These are phyloP conservation scores for Oligia fasciuncula DNA, from an alignment of 2,888 invertebrate species.

Conservation along the genomic window DNA sequence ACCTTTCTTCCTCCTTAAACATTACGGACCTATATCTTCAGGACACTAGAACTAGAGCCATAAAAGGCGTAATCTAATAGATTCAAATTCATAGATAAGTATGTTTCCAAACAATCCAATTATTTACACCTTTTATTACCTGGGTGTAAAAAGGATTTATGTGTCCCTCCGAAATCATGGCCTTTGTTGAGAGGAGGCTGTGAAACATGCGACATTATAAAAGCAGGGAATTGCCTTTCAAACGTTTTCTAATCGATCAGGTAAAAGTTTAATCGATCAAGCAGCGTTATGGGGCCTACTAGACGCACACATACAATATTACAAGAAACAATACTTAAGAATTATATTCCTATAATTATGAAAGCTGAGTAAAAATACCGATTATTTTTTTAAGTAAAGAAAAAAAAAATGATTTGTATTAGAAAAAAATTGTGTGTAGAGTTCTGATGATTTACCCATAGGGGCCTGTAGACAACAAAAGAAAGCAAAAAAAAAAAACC, in stretches of 20 bases:
- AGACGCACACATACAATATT: not conserved
- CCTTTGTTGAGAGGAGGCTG: constrained; percentile 24
- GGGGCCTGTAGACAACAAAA: not conserved
- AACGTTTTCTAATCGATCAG: not conserved
- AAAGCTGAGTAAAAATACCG: not conserved
- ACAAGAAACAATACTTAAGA: constrained; percentile 10
- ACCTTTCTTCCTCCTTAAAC: not conserved
- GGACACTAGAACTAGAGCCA: constrained; percentile 1
- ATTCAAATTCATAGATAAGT: constrained; percentile 56
- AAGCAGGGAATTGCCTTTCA: not conserved
- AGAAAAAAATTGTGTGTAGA: not conserved
- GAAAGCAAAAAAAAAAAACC: too few relatives aligned
- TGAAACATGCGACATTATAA: constrained; percentile 30
- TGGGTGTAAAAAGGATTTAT: constrained; percentile 63
- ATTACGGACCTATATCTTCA: not conserved
- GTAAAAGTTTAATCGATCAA: constrained; percentile 4
- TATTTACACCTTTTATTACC: constrained; percentile 64
- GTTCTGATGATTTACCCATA: not conserved
- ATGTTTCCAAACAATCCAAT: constrained; percentile 56
- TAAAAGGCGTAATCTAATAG: constrained; percentile 53
- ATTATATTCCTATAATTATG: not conserved
- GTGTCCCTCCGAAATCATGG: constrained; percentile 37
- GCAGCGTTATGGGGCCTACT: not conserved
- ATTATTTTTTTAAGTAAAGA: not conserved
- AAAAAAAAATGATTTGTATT: not conserved